Conservation (phyloP, 1,140 invertebrate species). For the Anthonomus grandis region DNA sequence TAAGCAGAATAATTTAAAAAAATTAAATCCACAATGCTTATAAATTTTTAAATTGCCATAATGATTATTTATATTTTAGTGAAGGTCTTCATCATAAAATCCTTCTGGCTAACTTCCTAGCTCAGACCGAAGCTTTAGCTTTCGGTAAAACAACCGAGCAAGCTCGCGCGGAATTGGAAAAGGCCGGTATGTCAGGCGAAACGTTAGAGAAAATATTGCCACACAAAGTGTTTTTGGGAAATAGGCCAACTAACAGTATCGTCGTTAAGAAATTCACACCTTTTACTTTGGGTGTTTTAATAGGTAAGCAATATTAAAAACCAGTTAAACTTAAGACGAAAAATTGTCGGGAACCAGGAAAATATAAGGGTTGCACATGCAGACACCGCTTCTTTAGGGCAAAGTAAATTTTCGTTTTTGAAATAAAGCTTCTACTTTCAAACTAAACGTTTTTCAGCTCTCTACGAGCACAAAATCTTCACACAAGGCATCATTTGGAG, state of each 20-base stretch:
- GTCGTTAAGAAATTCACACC: conserved; percentile 91
- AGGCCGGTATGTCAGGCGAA: conserved; percentile 66
- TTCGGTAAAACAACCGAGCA: conserved; percentile 81
- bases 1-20: not conserved
- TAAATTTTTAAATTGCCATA: not conserved
- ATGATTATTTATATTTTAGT: conserved; percentile 39
- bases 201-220: conserved; percentile 80
- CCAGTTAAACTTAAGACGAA: too few species aligned
- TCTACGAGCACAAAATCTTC: conserved; percentile 99
- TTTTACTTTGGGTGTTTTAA: conserved; percentile 91
- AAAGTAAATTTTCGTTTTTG: not conserved
- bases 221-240: conserved; percentile 97
- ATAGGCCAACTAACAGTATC: conserved; percentile 96
- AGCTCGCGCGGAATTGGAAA: conserved; percentile 71
- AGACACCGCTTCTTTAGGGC: too few species aligned
- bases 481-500: conserved; percentile 98
- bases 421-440: not conserved
- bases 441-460: conserved; percentile 60
- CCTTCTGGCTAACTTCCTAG: conserved; percentile 94
- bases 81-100: conserved; percentile 79
- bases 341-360: too few species aligned
- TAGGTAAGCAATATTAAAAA: conserved; percentile 62
- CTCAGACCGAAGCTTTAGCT: conserved; percentile 97
- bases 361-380: too few species aligned
- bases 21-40: not conserved